phyloP scores from a whole-genome alignment of 2,797 vertebrate species.

The Choloepus didactylus region DNA sequence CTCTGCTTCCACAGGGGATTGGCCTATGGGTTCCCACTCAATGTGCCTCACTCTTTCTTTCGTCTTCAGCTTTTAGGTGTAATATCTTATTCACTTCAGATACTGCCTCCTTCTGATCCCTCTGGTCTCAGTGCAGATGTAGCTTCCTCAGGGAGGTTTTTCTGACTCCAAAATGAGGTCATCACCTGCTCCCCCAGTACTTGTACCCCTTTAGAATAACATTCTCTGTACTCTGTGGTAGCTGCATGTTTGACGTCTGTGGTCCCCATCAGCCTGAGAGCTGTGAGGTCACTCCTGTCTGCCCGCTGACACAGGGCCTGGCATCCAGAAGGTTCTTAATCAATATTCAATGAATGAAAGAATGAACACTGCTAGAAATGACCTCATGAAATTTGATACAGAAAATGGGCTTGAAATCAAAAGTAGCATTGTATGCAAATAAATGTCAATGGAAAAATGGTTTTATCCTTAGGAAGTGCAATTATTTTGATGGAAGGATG shows the following conservation, averaged over 20 bases:
- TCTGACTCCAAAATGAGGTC: background rate
- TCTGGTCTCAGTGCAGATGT: background rate
- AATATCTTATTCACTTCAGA: background rate
- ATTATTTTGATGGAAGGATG: constrained; percentile 7
- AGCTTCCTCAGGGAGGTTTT: background rate
- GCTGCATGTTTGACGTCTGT: fast-evolving
- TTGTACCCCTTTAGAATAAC: background rate
- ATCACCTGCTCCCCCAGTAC: background rate
- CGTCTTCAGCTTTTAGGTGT: background rate
- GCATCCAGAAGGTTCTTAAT: background rate
- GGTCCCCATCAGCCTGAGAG: fast-evolving
- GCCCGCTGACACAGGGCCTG: background rate
- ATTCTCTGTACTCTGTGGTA: background rate
- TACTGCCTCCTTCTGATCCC: fast-evolving
- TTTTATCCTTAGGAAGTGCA: background rate
- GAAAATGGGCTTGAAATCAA: constrained; percentile 9
- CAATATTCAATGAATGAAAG: background rate
- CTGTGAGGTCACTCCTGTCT: background rate
- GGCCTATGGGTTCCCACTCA: background rate
- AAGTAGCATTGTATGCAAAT: background rate
- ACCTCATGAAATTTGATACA: background rate
- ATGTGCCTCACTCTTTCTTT: fast-evolving
- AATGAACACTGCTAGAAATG: background rate
- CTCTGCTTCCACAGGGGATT: background rate
- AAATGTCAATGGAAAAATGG: background rate